Base-by-base conservation (phyloP, 2,888 invertebrate species). In the Pristionchus exspectatus region DNA sequence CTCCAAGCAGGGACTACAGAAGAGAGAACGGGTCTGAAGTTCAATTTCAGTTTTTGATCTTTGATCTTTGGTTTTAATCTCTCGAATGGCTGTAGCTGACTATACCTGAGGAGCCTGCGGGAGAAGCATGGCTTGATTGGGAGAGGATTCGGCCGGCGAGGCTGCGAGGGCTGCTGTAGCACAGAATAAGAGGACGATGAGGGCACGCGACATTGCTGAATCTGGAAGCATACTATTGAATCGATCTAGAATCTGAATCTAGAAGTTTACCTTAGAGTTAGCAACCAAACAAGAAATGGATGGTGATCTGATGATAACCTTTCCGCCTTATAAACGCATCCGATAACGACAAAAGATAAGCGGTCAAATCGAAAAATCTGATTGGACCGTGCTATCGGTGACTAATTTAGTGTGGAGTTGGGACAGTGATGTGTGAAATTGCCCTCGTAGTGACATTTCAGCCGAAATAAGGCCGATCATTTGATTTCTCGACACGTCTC, bases 361-460 rank as follows among this genome's bases (percentile, higher is more conserved):
- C 63, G 24, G 10, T 63, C n/a, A 9, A 63, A 24, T 4, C n/a
- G 21, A 63, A n/a, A 63, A n/a, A 10, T 24, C 2, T 63, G 63
- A 63, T 63, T 24, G 63, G 2, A 4, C n/a, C 63, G 63, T 63
- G 24, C n/a, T 63, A 63, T 63, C 63, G 24, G 63, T 63, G 63
- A n/a, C n/a, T 24, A 5, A 63, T n/a, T 24, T n/a, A 9, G 5
- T 63, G 63, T n/a, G 63, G 24, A 63, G 24, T 63, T n/a, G n/a
- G 63, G 63, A n/a, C 63, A 63, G 63, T 63, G 63, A n/a, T n/a
- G 63, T 63, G 63, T 63, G 63, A 63, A 63, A 63, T 63, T 10
- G 24, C 0, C n/a, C 24, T 21, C 5, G 63, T n/a, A 9, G 63
- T 63, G 63, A 63, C n/a, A 63, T 63, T 63, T 7, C 7, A 24